These are phyloP conservation scores for Sebastes oblongus DNA, from an alignment of 2,797 vertebrate genomes.

Conservation along the genomic window DNA sequence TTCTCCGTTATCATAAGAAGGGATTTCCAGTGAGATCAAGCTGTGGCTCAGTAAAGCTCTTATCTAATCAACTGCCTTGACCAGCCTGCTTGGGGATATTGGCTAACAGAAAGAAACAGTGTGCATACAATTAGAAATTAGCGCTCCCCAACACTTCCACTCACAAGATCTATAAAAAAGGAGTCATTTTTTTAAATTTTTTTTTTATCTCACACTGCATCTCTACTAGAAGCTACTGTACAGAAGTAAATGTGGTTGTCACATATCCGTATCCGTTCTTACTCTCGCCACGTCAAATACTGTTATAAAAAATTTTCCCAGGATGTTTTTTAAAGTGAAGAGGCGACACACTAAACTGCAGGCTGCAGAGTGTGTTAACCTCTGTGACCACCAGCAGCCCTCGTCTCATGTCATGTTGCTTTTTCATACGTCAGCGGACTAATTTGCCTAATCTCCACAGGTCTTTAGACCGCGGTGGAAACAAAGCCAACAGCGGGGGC, in stretches of 20 bases:
- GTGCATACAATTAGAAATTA: neutral
- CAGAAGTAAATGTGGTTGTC: neutral
- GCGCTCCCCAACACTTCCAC: neutral
- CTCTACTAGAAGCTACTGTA: neutral
- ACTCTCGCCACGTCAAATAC: too few species aligned
- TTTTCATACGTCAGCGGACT: too few species aligned
- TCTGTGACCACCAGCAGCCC: too few species aligned
- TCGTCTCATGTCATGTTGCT: too few species aligned
- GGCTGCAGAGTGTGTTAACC: too few species aligned
- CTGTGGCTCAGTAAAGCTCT: neutral
- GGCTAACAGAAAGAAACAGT: neutral
- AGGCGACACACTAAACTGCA: too few species aligned
- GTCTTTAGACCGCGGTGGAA: too few species aligned
- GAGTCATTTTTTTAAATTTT: neutral
- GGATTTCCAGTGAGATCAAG: neutral
- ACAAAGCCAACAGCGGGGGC: too few species aligned
- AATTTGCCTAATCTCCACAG: too few species aligned
- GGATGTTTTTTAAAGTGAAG: too few species aligned
- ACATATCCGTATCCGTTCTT: neutral
- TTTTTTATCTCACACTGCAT: neutral
- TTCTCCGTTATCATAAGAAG: neutral
- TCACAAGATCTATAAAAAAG: neutral
- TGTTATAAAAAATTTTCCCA: too few species aligned
- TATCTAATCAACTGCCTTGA: neutral
- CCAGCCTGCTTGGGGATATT: neutral